Evolutionary conservation across 2,797 vertebrate species (phyloP).

Genomic region (Mormyrops boulengeri): DNA sequence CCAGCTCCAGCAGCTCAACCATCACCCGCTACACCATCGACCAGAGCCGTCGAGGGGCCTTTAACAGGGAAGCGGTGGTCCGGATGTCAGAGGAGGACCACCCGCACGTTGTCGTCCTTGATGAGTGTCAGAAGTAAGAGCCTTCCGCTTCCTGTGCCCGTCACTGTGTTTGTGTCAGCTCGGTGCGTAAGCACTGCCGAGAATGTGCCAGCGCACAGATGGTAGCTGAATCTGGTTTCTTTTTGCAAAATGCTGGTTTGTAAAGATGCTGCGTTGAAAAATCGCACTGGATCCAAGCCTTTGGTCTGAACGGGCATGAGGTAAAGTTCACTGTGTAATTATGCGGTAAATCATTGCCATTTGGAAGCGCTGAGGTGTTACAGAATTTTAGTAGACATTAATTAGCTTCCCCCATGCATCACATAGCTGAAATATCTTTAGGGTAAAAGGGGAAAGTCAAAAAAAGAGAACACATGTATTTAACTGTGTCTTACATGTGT

Average conservation of each 20-base stretch:
- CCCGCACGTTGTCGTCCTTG: constrained; percentile 71
- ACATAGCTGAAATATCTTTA: not conserved
- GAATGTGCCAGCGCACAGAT: not conserved
- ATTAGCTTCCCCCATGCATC: not conserved
- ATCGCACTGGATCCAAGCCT: not conserved
- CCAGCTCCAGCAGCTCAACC: constrained; percentile 72
- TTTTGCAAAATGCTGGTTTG: not conserved
- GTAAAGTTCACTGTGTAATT: not conserved
- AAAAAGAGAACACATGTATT: not conserved
- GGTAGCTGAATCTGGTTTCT: not conserved
- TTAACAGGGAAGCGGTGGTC: constrained; percentile 66
- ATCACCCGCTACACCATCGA: constrained; percentile 74
- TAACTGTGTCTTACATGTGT: not conserved
- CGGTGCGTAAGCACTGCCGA: constrained; percentile 22
- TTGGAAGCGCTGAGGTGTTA: not conserved
- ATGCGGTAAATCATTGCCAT: not conserved
- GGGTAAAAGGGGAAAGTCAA: not conserved
- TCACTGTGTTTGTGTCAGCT: not conserved
- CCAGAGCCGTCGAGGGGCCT: constrained; percentile 62
- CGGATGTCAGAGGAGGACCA: constrained; percentile 74
- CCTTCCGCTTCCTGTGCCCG: not conserved
- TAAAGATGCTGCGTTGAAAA: not conserved
- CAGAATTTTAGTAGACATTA: not conserved
- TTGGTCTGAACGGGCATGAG: not conserved
- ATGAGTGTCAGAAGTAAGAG: constrained; percentile 77